phyloP scores from a whole-genome alignment of 1,140 invertebrate species.

The Zophobas atratus region DNA sequence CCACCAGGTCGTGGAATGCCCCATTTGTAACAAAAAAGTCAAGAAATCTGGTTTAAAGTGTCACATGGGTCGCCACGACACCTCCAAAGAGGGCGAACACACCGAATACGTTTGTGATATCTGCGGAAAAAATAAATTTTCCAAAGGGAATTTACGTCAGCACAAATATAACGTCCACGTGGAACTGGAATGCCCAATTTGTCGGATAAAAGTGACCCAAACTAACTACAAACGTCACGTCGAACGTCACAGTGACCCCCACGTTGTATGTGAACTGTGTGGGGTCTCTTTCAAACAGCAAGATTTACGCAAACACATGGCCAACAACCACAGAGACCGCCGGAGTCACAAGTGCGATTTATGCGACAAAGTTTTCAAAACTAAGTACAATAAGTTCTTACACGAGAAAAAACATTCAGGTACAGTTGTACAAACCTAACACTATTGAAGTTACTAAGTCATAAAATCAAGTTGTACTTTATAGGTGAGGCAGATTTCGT shows the following conservation, averaged over 20 bases:
- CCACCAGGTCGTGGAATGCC: neutral
- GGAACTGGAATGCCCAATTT: no score
- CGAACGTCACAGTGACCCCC: neutral
- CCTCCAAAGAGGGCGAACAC: no score
- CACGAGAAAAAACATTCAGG: constrained; percentile 7
- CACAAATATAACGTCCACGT: no score
- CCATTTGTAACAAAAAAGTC: neutral
- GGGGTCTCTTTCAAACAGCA: neutral
- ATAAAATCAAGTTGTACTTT: neutral
- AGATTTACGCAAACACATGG: neutral
- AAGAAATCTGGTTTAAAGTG: no score
- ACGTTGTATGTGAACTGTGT: neutral
- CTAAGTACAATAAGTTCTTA: no score
- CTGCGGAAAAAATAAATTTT: no score
- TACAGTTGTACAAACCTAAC: neutral
- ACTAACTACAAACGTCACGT: neutral
- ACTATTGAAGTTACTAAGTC: neutral
- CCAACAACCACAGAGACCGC: neutral
- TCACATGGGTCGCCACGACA: no score
- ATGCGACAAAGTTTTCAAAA: constrained; percentile 5
- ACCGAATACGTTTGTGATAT: no score
- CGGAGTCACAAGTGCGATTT: neutral
- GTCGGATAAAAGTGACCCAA: neutral
- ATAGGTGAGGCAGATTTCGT: neutral
- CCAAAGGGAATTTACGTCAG: no score